Evolutionary conservation across 2,888 invertebrate genomes (phyloP).

Genomic region (Cosmorhoe ocellata): DNA sequence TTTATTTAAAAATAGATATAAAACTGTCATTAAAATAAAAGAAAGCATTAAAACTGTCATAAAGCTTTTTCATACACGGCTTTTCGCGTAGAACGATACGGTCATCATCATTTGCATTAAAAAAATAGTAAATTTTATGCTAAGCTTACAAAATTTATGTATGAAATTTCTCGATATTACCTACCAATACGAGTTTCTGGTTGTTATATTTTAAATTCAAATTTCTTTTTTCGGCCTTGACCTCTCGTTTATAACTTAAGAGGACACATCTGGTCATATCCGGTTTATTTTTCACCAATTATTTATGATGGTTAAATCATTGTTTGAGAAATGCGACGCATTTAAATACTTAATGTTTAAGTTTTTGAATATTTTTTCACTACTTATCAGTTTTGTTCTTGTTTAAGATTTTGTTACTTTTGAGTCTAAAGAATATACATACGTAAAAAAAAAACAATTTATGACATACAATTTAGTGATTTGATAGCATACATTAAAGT

Average conservation of each 20-base stretch:
- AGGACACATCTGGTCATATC: constrained; percentile 21
- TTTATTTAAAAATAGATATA: constrained; percentile 8
- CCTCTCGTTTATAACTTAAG: constrained; percentile 31
- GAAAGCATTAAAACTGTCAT: constrained; percentile 19
- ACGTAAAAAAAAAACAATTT: too few relatives aligned
- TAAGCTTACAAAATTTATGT: constrained; percentile 21
- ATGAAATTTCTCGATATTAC: constrained; percentile 25
- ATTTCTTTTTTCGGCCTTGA: constrained; percentile 46
- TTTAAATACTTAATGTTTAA: too few relatives aligned
- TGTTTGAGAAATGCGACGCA: too few relatives aligned
- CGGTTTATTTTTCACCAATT: constrained; percentile 16
- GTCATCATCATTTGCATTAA: constrained; percentile 15
- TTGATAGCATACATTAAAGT: constrained; percentile 5
- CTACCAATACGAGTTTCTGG: constrained; percentile 9
- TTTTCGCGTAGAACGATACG: constrained; percentile 11
- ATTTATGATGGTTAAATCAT: neutral
- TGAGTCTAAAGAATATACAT: too few relatives aligned
- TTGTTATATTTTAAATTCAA: constrained; percentile 34
- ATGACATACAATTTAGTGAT: neutral
- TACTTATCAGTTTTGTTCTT: too few relatives aligned
- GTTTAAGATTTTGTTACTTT: neutral
- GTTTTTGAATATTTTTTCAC: too few relatives aligned
- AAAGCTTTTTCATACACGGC: constrained; percentile 12
- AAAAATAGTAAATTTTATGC: constrained; percentile 15
- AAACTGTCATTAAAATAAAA: constrained; percentile 18